Evolutionary conservation across 2,888 invertebrate species (phyloP).

Genomic region (Silvanus unidentatus): DNA sequence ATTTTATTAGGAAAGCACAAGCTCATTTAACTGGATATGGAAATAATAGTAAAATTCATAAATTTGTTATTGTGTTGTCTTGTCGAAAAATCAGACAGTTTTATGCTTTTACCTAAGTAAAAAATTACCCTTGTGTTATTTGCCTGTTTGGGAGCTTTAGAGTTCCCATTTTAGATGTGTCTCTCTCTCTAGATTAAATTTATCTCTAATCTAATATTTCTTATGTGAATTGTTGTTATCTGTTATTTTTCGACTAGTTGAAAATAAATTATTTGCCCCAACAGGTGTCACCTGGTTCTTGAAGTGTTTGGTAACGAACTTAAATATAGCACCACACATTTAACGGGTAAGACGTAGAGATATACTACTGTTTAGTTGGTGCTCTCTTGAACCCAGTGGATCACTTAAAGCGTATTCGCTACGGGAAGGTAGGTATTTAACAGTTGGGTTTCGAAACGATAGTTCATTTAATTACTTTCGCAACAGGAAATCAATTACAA

Average conservation of each 20-base stretch:
- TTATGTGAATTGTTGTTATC: not conserved
- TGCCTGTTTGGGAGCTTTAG: too few species aligned
- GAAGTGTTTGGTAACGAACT: slow-evolving; percentile 89
- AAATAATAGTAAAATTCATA: too few species aligned
- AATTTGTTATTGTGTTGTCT: too few species aligned
- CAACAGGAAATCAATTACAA: slow-evolving; percentile 67
- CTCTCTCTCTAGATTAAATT: too few species aligned
- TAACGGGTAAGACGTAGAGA: slow-evolving; percentile 62
- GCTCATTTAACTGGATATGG: too few species aligned
- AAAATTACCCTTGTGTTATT: too few species aligned
- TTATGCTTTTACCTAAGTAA: too few species aligned
- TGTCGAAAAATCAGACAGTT: too few species aligned
- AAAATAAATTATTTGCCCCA: slow-evolving; percentile 6
- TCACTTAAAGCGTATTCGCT: slow-evolving; percentile 65
- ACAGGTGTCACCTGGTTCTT: slow-evolving; percentile 48
- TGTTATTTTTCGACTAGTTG: slow-evolving; percentile 1
- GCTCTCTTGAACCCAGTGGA: slow-evolving; percentile 55
- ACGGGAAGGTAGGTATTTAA: slow-evolving; percentile 51
- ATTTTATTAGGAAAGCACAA: too few species aligned
- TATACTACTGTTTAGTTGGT: slow-evolving; percentile 35
- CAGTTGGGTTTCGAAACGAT: slow-evolving; percentile 4
- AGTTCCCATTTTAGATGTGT: too few species aligned
- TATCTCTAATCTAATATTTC: slow-evolving; percentile 4
- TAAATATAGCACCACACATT: slow-evolving; percentile 65
- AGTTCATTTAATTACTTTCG: slow-evolving; percentile 7